Evolutionary conservation across 2,888 invertebrate species (phyloP), one percentile per base, ranked within the genome.

Genomic region (Clitarchus hookeri): DNA sequence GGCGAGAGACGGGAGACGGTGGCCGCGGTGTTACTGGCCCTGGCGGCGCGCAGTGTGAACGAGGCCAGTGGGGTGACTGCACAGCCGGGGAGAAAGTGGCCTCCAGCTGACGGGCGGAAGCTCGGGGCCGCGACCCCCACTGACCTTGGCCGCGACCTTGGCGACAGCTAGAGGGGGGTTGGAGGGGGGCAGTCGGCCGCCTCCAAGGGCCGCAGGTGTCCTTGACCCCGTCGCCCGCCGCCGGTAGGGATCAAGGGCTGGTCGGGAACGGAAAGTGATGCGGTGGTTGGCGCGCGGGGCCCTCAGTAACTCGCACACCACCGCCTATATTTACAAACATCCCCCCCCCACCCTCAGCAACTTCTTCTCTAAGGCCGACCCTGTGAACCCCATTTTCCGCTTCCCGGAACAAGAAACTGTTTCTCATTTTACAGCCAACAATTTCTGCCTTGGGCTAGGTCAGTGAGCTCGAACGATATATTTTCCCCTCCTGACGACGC

Each of bases 121-220:
- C n/a, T n/a, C 12, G 65, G 65, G 65, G 65, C 65, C 65, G 65
- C 65, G 65, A 65, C 65, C 65, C 65, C 65, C 23, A 23, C 23
- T 65, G 65, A 65, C 65, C 65, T 65, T 65, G 65, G 65, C 65
- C 65, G n/a, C 65, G 65, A 65, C 65, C 65, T 65, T 65, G 65
- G 65, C 65, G 65, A 65, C 65, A 65, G n/a, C 65, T n/a, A 23
- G 65, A 19, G 8, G 65, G 16, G 65, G 8, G 19, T 12, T 12
- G 53, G 53, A 36, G 65, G n/a, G n/a, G 65, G n/a, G n/a, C 13
- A 65, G 65, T 65, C 65, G 65, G 65, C 65, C 65, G 65, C 65
- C 65, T 11, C 65, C 65, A 65, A 65, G 65, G 65, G 65, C 65
- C 65, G 65, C 65, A 65, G 65, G n/a, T 65, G 65, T n/a, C 65